phyloP scores from a whole-genome alignment of 2,113 vertebrate genomes.

The Meriones unguiculatus region DNA sequence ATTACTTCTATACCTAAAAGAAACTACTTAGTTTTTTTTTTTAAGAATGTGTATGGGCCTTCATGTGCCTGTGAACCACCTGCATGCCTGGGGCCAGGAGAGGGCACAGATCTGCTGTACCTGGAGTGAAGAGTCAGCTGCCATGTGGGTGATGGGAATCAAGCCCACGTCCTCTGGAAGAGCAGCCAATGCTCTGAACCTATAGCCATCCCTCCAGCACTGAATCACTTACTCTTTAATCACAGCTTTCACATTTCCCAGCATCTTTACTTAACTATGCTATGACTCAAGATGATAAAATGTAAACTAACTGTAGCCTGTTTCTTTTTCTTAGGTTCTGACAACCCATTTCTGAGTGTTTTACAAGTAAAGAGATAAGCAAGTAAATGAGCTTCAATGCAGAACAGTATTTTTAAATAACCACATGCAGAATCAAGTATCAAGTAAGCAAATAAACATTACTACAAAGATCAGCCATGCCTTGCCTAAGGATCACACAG shows the following conservation, averaged over 20 bases:
- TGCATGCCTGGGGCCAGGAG: neutral
- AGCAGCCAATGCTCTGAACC: neutral
- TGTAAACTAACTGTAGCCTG: neutral
- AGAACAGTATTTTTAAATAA: constrained; percentile 18
- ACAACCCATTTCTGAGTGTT: constrained; percentile 14
- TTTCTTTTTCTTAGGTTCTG: neutral
- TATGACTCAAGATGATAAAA: constrained; percentile 46
- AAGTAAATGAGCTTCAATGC: neutral
- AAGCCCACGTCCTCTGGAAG: neutral
- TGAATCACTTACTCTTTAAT: constrained; percentile 16
- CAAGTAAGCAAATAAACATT: constrained; percentile 44
- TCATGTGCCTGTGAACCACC: neutral
- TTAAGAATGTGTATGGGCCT: neutral
- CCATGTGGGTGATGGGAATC: neutral
- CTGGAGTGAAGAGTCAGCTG: neutral
- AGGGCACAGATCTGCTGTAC: neutral
- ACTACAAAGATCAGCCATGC: constrained; percentile 1
- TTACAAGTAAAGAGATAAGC: neutral
- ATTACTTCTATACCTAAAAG: constrained; percentile 29
- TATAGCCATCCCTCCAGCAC: neutral
- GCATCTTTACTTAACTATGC: neutral
- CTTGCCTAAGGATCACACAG: neutral
- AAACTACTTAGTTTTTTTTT: neutral
- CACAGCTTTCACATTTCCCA: neutral
- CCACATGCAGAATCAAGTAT: constrained; percentile 1